These are phyloP conservation scores for Spodoptera littoralis DNA, from an alignment of 2,888 invertebrate genomes.

Conservation along the genomic window DNA sequence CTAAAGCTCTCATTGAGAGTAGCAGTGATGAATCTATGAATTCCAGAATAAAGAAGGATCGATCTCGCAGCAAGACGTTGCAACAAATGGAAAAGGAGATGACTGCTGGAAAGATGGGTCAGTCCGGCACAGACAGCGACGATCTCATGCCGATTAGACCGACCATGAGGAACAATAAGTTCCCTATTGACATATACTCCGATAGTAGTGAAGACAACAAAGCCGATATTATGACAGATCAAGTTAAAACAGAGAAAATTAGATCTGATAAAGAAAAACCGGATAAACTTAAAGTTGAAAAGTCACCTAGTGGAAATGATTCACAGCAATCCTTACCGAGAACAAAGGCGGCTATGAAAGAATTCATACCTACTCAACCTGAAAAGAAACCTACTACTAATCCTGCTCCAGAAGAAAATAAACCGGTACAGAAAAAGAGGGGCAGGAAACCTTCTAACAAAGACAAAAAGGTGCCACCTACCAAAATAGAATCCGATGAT, in stretches of 20 bases:
- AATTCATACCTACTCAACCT: conserved; percentile 90
- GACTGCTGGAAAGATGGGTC: conserved; percentile 84
- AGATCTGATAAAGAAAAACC: conserved; percentile 65
- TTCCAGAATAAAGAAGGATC: conserved; percentile 74
- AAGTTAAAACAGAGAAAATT: conserved; percentile 87
- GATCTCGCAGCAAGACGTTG: conserved; percentile 89
- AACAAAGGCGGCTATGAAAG: conserved; percentile 95
- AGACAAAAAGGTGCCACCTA: conserved; percentile 73
- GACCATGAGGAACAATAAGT: conserved; percentile 86
- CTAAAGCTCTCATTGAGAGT: conserved; percentile 87
- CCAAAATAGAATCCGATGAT: conserved; percentile 78
- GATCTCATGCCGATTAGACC: conserved; percentile 91
- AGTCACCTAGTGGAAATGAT: conserved; percentile 91
- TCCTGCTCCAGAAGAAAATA: conserved; percentile 66
- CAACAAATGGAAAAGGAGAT: conserved; percentile 93
- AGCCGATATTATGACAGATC: conserved; percentile 68
- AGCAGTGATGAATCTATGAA: conserved; percentile 89
- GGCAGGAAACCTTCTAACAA: conserved; percentile 84
- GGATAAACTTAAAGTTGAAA: conserved; percentile 89
- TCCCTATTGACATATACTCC: conserved; percentile 94
- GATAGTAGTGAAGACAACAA: conserved; percentile 92
- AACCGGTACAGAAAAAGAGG: conserved; percentile 80
- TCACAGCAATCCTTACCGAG: conserved; percentile 91
- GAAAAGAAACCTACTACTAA: conserved; percentile 68
- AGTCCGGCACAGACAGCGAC: conserved; percentile 93